Percentiles rank a stretch among this genome's conserved stretches.
Conservation (phyloP, 2,113 vertebrate species). For the Rhadina sibilatrix region DNA sequence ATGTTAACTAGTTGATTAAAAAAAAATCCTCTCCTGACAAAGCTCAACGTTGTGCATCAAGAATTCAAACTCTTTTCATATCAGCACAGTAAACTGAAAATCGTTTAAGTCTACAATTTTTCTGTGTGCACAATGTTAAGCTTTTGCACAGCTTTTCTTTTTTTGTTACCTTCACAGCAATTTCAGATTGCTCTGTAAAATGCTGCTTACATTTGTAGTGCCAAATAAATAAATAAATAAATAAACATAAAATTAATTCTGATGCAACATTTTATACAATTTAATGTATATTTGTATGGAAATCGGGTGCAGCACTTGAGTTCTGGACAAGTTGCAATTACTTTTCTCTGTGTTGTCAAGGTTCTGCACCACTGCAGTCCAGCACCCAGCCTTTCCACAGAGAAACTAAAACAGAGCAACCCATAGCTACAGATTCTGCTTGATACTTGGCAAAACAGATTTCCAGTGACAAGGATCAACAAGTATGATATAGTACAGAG, state of each 20-base stretch:
- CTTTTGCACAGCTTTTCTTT: neutral
- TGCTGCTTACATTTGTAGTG: neutral
- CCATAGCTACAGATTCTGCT: neutral
- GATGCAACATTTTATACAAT: neutral
- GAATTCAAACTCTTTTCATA: neutral
- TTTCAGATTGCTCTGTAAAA: neutral
- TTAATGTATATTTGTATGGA: conserved; percentile 21
- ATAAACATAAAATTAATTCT: neutral
- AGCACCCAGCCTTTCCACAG: neutral
- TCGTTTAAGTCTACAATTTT: neutral
- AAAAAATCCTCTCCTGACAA: conserved; percentile 8
- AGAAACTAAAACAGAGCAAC: neutral
- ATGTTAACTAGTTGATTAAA: neutral
- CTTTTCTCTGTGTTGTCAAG: neutral
- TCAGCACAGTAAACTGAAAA: neutral
- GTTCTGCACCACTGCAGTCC: neutral
- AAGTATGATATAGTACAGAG: neutral
- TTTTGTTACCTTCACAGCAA: neutral
- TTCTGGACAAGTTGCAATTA: conserved; percentile 35
- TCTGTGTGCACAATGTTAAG: neutral
- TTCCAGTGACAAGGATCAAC: neutral
- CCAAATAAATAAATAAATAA: neutral
- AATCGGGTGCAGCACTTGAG: conserved; percentile 1
- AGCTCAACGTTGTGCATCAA: neutral
- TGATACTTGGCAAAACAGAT: neutral